These are phyloP conservation scores for Pseudomugil tenellus DNA, from an alignment of 2,797 vertebrate genomes.

Conservation along the genomic window DNA sequence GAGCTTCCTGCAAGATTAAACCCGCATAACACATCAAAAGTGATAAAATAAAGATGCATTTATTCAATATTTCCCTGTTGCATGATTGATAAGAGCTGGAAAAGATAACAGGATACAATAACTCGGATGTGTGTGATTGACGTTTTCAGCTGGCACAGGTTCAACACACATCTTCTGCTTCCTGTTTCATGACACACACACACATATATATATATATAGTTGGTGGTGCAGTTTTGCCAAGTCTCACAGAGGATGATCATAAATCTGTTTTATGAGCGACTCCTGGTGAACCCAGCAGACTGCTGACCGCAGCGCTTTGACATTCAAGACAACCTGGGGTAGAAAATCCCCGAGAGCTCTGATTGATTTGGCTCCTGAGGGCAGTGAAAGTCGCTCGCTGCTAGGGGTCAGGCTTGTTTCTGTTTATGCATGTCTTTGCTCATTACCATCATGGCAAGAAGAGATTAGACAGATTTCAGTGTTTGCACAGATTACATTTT, in stretches of 20 bases:
- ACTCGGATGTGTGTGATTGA: constrained; percentile 48
- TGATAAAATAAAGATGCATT: no score
- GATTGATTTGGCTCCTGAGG: constrained; percentile 58
- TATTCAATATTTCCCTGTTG: neutral
- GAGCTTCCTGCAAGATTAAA: neutral
- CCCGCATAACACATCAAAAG: no score
- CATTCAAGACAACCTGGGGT: constrained; percentile 35
- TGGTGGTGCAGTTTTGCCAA: constrained; percentile 50
- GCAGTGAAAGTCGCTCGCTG: constrained; percentile 44
- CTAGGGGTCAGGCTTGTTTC: constrained; percentile 38
- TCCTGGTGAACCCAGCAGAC: constrained; percentile 38
- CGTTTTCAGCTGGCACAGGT: constrained; percentile 10
- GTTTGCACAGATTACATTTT: neutral
- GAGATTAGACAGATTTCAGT: constrained; percentile 36
- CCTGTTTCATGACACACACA: constrained; percentile 33
- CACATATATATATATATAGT: neutral
- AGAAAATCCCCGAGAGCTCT: constrained; percentile 31
- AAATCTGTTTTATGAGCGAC: constrained; percentile 62
- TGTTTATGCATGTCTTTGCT: constrained; percentile 46
- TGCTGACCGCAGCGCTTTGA: constrained; percentile 45
- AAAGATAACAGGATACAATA: constrained; percentile 1
- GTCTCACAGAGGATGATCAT: constrained; percentile 30
- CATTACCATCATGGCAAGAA: constrained; percentile 40
- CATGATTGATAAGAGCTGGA: constrained; percentile 16
- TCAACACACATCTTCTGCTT: constrained; percentile 18